These are phyloP conservation scores for Acanthosepion pharaonis DNA, from an alignment of 2,888 invertebrate genomes.

Conservation along the genomic window DNA sequence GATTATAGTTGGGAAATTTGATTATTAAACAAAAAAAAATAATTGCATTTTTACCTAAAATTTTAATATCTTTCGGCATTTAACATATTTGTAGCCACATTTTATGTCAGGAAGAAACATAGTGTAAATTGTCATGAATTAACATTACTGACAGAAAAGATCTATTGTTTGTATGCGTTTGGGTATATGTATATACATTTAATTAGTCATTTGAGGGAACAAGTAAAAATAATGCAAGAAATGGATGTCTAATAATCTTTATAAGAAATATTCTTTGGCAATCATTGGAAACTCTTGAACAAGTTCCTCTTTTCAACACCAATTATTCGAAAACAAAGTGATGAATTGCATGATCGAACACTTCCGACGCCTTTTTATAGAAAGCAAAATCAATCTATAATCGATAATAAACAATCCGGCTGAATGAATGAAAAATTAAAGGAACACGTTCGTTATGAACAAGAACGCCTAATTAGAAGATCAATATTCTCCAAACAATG, in stretches of 20 bases:
- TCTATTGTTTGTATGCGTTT: not conserved
- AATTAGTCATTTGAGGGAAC: not conserved
- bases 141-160: not conserved
- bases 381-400: not conserved
- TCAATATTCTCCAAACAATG: not conserved
- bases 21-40: no score
- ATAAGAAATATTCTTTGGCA: not conserved
- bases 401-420: not conserved
- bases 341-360: not conserved
- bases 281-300: not conserved
- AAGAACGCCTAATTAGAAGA: slow-evolving; percentile 4
- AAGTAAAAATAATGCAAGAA: not conserved
- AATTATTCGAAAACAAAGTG: not conserved
- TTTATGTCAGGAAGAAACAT: not conserved
- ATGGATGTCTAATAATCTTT: not conserved
- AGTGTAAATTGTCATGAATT: not conserved
- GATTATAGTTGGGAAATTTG: no score
- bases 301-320: slow-evolving; percentile 4
- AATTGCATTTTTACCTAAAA: no score
- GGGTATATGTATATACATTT: not conserved
- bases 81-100: no score
- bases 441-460: not conserved
- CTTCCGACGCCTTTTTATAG: not conserved
- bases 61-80: no score
- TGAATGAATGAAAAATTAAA: slow-evolving; percentile 33